Percentiles rank a stretch among this genome's conserved stretches.
phyloP scores from a whole-genome alignment of 2,113 vertebrate species.

The Macroglossus sobrinus region DNA sequence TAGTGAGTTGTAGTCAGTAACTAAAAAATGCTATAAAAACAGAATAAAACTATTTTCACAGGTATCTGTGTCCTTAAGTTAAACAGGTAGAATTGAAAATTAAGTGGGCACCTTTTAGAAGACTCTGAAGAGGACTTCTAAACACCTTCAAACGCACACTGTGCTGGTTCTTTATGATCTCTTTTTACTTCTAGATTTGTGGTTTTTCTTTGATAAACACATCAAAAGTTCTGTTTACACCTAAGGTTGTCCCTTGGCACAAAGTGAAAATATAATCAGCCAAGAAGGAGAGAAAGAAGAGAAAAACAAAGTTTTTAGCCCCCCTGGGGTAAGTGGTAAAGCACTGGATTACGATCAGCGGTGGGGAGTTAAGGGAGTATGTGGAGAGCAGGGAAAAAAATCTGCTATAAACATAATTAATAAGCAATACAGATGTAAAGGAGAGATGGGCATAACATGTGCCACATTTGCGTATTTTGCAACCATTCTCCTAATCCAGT shows the following conservation, averaged over 20 bases:
- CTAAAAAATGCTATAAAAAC: background rate
- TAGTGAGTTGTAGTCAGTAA: background rate
- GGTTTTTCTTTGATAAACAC: background rate
- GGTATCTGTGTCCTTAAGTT: background rate
- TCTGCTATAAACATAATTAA: background rate
- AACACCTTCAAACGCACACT: background rate
- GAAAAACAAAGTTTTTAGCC: background rate
- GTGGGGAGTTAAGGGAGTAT: background rate
- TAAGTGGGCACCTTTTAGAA: background rate
- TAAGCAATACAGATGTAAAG: background rate
- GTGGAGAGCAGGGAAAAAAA: background rate
- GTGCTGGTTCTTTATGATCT: background rate
- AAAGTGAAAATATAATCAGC: slow-evolving; percentile 7
- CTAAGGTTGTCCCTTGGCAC: background rate
- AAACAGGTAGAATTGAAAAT: background rate
- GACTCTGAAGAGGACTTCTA: background rate
- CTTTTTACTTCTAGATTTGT: background rate
- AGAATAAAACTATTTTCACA: background rate
- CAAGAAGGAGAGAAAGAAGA: background rate
- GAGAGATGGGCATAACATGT: background rate
- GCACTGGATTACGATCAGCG: background rate
- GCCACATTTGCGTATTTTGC: background rate
- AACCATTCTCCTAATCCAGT: background rate
- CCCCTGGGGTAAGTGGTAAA: background rate
- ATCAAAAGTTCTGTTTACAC: background rate